phyloP scores from a whole-genome alignment of 1,140 invertebrate species.

The Berghia stephanieae region DNA sequence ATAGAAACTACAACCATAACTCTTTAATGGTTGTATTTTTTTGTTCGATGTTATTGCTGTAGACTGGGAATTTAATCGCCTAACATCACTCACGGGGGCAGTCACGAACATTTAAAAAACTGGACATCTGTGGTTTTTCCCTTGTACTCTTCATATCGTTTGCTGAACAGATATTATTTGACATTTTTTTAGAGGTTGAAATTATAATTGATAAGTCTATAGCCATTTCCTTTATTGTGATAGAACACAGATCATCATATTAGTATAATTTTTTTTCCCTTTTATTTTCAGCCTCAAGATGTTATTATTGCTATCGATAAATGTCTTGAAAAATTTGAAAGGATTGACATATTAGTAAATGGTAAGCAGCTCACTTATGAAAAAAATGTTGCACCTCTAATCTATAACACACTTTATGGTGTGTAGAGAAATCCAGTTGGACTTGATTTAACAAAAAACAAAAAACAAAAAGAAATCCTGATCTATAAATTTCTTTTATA shows the following conservation, averaged over 20 bases:
- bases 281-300: slow-evolving; percentile 49
- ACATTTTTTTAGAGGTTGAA: not conserved
- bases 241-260: too few relatives aligned
- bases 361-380: slow-evolving; percentile 43
- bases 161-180: not conserved
- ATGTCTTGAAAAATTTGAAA: slow-evolving; percentile 45
- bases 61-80: too few relatives aligned
- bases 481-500: not conserved
- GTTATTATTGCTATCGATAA: slow-evolving; percentile 52
- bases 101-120: not conserved
- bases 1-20: too few relatives aligned
- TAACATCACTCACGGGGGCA: too few relatives aligned
- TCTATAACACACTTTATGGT: too few relatives aligned
- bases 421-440: too few relatives aligned
- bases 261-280: too few relatives aligned
- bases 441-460: not conserved
- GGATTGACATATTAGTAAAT: slow-evolving; percentile 59
- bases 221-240: not conserved
- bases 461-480: not conserved
- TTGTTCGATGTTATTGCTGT: too few relatives aligned
- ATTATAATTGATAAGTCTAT: not conserved
- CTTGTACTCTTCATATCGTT: not conserved
- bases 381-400: too few relatives aligned
- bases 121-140: not conserved
- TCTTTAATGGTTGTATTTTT: too few relatives aligned